Base-by-base conservation (phyloP, 2,113 vertebrate species). In the Perca schrenkii region DNA sequence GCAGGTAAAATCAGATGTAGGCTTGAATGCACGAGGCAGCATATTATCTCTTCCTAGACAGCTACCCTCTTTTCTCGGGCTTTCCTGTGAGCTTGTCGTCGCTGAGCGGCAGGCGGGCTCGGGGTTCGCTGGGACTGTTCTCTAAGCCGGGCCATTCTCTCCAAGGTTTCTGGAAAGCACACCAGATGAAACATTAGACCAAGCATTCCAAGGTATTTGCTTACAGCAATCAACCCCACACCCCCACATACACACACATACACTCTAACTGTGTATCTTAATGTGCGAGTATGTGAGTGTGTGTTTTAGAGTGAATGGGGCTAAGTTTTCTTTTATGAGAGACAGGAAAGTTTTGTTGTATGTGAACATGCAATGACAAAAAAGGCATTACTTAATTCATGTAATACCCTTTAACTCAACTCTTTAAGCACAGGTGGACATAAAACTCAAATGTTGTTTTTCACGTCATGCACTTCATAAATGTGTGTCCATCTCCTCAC, bases 41-140 rank as follows among this genome's bases (percentile, higher is more conserved):
- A 13, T 25, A 17, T 28, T 3, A 5, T 19, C 36, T 54, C 16
- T 34, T 47, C 5, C 11, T 15, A 28, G 12, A 19, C 21, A 13
- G 0, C 77, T 94, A 99, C 98, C 96, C 92, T 89, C 92, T 97
- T 98, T 2, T 98, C 97, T 88, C 96, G 91, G 67, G 96, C 96
- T 89, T 96, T 97, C 91, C 97, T 94, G 52, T 95, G 96, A 10
- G 94, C 89, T 92, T 96, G 94, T 91, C 94, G 84, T 12, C 74
- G 74, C 4, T 71, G 0, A 3, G 79, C 4, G 0, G 54, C 6
- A 4, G 90, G 87, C 0, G 82, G 95, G 49, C 95, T 96, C 17
- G 94, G 94, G 79, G 54, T 89, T 0, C 12, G 74, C 40, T 0
- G 36, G 4, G 43, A n/a, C 49, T 79, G 43, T 19, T 91, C 87